Evolutionary conservation across 2,797 vertebrate genomes (phyloP), one percentile per base, ranked within the genome.

Genomic region (Melanotaenia boesemani): DNA sequence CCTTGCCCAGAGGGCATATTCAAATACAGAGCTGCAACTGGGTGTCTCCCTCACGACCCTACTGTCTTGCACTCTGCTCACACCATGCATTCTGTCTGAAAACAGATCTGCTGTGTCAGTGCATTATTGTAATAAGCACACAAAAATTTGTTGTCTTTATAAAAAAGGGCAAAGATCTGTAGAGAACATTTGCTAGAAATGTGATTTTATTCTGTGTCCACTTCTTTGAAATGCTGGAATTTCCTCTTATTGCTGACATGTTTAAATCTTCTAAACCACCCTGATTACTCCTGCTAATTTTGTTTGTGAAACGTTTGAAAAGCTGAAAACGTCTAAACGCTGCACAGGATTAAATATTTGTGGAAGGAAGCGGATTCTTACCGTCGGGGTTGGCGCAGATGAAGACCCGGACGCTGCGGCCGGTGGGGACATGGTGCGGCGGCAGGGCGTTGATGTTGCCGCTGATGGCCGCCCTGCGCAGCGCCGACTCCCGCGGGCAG

Each of bases 331-430:
- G 8, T n/a, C 18, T 30, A 44, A 48, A 32, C 8, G 39, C 16
- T 58, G 57, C 39, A 39, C 39, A 12, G 36, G 62, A 18, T 32
- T 63, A 59, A 59, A 60, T 52, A 39, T 59, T 20, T 3, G 28
- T 24, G n/a, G 50, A 30, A 50, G 59, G 39, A 59, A 16, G 32
- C 36, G 48, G 65, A 11, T 11, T 84, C 92, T 95, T 95, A 98
- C 97, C 97, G 94, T 98, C 97, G 74, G 97, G 96, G 92, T 97
- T 98, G 94, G 96, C 93, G 85, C 96, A 97, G 93, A 98, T 96
- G 95, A 98, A 99, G 86, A 98, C 96, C 26, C 97, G 95, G 79
- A 98, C 96, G 83, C 96, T 97, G 88, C 96, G 95, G 84, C 97
- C 97, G 57, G 95, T 95, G 78, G 97, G 97, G 79, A 96, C 95